Base-by-base conservation (phyloP, 1,140 invertebrate genomes). In the Ladona fulva region DNA sequence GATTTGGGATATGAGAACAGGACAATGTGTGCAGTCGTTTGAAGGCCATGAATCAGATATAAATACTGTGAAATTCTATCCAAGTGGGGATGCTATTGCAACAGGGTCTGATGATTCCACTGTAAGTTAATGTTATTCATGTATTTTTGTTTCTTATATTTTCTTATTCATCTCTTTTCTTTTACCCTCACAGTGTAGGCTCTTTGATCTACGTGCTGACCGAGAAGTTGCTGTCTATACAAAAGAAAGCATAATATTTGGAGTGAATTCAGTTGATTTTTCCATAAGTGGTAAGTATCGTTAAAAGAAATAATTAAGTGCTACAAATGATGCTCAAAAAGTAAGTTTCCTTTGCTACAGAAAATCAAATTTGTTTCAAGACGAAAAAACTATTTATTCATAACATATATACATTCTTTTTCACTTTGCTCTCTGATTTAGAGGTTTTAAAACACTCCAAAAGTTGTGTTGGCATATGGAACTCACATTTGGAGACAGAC, bases 1-100 rank as follows among this genome's bases (percentile, higher is more conserved):
- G 75, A 95, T 99, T 80, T 99, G 98, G 98, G 98, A 99, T 87
- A 98, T 99, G 94, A 89, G 98, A 82, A 97, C 95, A 77, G 97
- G 97, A 0, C 95, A 97, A 83, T 98, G 97, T 86, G 97, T 99
- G 66, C 98, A 99, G 88, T 95, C 95, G 76, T 99, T 99, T 87
- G 97, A 99, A 86, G 96, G 97, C 24, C 98, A 99, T 87, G 94
- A 95, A 80, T 97, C 97, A 6, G 98, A 99, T 87, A 97, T 99
- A 79, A 99, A 99, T 86, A 96, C 94, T 83, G 97, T 99, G 76
- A 92, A 96, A 86, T 99, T 97, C 88, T 97, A 99, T 91, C 98
- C 98, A n/a, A 97, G 96, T 86, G 98, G 98, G 75, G 98, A 99
- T 89, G 96, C 98, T 25, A 93, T 99, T 78, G 97, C 95, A 42